phyloP scores from a whole-genome alignment of 2,797 vertebrate genomes.

The Petrocephalus schoutedeni region DNA sequence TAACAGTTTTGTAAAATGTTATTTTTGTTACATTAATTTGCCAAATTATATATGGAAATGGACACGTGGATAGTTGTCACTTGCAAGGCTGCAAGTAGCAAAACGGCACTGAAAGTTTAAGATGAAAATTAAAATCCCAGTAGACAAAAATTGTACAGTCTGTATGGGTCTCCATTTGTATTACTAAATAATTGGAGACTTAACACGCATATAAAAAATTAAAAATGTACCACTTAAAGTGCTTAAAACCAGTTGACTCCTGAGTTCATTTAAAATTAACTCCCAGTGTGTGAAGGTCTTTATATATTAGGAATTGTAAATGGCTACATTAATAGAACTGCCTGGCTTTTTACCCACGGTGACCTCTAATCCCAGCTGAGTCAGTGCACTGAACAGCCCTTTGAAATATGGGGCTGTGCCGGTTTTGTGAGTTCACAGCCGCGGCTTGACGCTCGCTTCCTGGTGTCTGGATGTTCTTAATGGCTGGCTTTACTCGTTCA shows the following conservation, averaged over 20 bases:
- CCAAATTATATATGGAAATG: background rate
- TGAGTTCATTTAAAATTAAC: background rate
- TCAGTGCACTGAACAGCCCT: constrained; percentile 57
- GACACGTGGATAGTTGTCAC: background rate
- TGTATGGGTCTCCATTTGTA: background rate
- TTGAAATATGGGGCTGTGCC: constrained; percentile 48
- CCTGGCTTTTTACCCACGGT: constrained; percentile 7
- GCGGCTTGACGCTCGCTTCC: constrained; percentile 42
- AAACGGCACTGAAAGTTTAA: constrained; percentile 21
- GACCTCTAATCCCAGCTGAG: constrained; percentile 48
- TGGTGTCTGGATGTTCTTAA: constrained; percentile 55
- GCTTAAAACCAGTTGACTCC: background rate
- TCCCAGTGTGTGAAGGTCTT: background rate
- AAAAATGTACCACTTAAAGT: background rate
- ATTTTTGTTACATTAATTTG: background rate
- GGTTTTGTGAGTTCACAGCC: constrained; percentile 32
- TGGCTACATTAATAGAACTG: background rate
- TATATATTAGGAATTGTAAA: background rate
- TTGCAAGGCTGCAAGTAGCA: constrained; percentile 12
- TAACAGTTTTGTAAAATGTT: constrained; percentile 5
- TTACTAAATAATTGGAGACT: background rate
- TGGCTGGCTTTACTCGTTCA: constrained; percentile 50
- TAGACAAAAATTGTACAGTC: background rate
- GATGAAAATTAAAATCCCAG: constrained; percentile 12
- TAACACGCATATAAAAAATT: background rate